These are phyloP conservation scores for Enteromius afrohamiltoni DNA, from an alignment of 2,797 vertebrate genomes.

Conservation along the genomic window DNA sequence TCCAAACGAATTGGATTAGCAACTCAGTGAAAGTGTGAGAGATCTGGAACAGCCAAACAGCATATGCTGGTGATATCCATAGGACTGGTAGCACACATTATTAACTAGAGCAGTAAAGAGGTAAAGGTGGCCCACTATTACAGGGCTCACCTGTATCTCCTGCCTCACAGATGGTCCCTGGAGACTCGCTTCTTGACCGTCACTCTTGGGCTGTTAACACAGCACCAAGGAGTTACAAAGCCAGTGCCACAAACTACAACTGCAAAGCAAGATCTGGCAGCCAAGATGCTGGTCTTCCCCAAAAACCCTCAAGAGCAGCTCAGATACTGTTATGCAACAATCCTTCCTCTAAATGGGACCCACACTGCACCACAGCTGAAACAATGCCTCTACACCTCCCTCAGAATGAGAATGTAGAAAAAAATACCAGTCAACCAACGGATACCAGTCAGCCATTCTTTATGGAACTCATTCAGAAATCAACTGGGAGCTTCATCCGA, in stretches of 20 bases:
- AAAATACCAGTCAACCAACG: too few species aligned
- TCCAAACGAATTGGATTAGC: not conserved
- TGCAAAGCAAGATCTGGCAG: not conserved
- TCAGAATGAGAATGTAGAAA: not conserved
- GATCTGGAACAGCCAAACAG: not conserved
- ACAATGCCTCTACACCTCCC: not conserved
- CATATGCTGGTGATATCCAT: not conserved
- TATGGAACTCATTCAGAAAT: slow-evolving; percentile 28
- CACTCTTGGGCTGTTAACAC: not conserved
- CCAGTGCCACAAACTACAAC: not conserved
- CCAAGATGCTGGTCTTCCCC: not conserved
- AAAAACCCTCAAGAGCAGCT: not conserved
- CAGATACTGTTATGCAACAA: slow-evolving; percentile 11
- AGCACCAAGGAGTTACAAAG: not conserved
- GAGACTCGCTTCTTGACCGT: not conserved
- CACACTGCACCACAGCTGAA: not conserved
- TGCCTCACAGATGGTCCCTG: not conserved
- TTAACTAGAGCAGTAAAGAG: not conserved
- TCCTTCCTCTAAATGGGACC: not conserved
- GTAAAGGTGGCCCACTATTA: not conserved
- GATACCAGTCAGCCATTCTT: slow-evolving; percentile 3
- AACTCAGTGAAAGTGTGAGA: not conserved
- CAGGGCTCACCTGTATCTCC: not conserved
- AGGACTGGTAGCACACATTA: not conserved
- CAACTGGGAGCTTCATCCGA: slow-evolving; percentile 13